Conservation (phyloP, 2,888 invertebrate genomes). For the Sphaeridia pumilis region DNA sequence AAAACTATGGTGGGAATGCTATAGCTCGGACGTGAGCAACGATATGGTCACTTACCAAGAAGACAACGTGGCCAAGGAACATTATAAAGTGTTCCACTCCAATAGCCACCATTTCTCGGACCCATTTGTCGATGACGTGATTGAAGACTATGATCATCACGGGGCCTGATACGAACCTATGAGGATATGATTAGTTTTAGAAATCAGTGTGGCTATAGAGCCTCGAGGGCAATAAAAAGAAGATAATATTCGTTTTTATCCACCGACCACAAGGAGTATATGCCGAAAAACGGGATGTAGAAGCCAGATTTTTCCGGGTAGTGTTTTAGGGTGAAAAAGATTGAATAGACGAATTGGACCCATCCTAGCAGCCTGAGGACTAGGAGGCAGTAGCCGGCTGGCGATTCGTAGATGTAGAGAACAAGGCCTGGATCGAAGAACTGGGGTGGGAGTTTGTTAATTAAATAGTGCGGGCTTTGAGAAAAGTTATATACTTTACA, state of each 20-base stretch:
- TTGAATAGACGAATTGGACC: conserved; percentile 61
- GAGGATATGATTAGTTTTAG: conserved; percentile 16
- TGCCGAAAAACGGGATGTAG: conserved; percentile 68
- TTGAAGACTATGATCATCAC: conserved; percentile 66
- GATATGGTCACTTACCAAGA: conserved; percentile 56
- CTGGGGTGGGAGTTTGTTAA: conserved; percentile 44
- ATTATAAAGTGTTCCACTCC: conserved; percentile 55
- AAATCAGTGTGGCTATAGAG: no score
- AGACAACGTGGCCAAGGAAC: conserved; percentile 56
- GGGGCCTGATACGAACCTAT: conserved; percentile 68
- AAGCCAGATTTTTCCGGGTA: conserved; percentile 72
- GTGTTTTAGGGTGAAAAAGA: conserved; percentile 64
- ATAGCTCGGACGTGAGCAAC: no score
- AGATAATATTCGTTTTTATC: no score
- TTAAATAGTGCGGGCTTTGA: no score
- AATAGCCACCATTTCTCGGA: conserved; percentile 60
- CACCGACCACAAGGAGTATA: conserved; percentile 77
- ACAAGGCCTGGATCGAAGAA: conserved; percentile 85
- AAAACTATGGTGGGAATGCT: no score
- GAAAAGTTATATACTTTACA: no score
- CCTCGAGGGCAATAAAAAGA: no score
- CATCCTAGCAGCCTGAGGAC: conserved; percentile 64
- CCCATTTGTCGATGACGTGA: conserved; percentile 67
- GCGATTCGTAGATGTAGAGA: conserved; percentile 77
- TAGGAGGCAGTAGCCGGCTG: conserved; percentile 73